Evolutionary conservation across 1,140 invertebrate genomes (phyloP).

Genomic region (Achroia grisella): DNA sequence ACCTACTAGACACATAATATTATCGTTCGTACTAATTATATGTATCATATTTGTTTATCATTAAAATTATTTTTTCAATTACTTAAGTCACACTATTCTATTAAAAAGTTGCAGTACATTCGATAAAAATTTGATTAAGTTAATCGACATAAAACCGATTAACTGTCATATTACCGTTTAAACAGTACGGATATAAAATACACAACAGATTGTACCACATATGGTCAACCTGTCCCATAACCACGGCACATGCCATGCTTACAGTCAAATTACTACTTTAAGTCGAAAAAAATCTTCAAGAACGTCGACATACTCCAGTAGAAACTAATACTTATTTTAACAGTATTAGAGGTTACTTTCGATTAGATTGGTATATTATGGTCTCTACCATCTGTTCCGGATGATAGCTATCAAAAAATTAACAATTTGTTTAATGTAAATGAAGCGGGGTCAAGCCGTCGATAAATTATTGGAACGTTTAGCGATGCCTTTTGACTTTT

Average conservation of each 20-base stretch:
- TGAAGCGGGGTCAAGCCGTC: constrained; percentile 58
- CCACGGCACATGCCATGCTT: constrained; percentile 66
- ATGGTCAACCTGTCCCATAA: constrained; percentile 70
- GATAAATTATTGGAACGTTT: constrained; percentile 65
- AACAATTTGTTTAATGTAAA: constrained; percentile 74
- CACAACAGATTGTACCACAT: constrained; percentile 63
- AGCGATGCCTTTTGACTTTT: constrained; percentile 49
- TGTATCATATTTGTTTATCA: too few species aligned
- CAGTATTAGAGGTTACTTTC: constrained; percentile 5
- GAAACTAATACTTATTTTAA: constrained; percentile 11
- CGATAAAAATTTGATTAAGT: constrained; percentile 52
- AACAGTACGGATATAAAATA: constrained; percentile 51
- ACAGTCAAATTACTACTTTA: constrained; percentile 39
- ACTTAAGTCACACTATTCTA: too few species aligned
- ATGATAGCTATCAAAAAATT: constrained; percentile 72
- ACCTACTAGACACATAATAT: too few species aligned
- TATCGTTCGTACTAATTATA: too few species aligned
- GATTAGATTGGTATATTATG: background rate
- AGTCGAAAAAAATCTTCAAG: constrained; percentile 31
- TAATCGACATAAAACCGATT: constrained; percentile 32
- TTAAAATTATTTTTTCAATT: too few species aligned
- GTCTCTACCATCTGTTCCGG: constrained; percentile 57
- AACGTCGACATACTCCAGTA: constrained; percentile 8
- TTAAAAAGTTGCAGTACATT: too few species aligned
- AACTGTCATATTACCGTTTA: constrained; percentile 57